Evolutionary conservation across 1,140 invertebrate genomes (phyloP), one percentile per base, ranked within the genome.

Genomic region (Harlomillsia oculata): DNA sequence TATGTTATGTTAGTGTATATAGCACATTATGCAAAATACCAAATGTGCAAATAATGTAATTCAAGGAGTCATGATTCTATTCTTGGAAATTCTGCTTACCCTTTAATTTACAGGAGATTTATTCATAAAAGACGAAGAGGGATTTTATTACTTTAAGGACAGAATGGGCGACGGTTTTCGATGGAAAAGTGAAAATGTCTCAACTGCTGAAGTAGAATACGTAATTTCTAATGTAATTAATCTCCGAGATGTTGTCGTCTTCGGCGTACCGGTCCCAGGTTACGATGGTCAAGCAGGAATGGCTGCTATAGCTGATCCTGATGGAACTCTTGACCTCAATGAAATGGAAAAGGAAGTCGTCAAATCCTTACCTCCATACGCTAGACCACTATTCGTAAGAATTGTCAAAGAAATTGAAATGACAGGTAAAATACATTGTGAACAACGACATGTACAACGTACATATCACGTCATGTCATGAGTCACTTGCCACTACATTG

Each of bases 141-240:
- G 95, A 14, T 93, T 96, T 74, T 75, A 97, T 30, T 97, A 83
- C 71, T 98, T 98, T 74, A 87, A 85, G 66, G 94, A 97, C 70
- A 80, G 95, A 67, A 96, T 91, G 0, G 95, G 95, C 1, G 95
- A 99, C 71, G 98, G 95, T 1, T 98, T 93, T 76, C 79, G 95
- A 43, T 91, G 85, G 86, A 89, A 91, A 72, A 95, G 96, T n/a
- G 96, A 99, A 76, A 99, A 99, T 72, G 95, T 99, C 1, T 95
- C 91, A 6, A 98, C 96, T 1, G 87, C 87, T 4, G 96, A 99
- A 76, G 87, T 99, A 1, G 96, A 99, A 74, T 87, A 82, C 2
- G 80, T 92, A 49, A 78, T 99, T 1, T 94, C 89, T 59, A 48
- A 34, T 89, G 74, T 89, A 21, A 86, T 8, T 78, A 82, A 52